Evolutionary conservation across 2,888 invertebrate genomes (phyloP), one percentile per base, ranked within the genome.

Genomic region (Himalopsyche kuldschensis): DNA sequence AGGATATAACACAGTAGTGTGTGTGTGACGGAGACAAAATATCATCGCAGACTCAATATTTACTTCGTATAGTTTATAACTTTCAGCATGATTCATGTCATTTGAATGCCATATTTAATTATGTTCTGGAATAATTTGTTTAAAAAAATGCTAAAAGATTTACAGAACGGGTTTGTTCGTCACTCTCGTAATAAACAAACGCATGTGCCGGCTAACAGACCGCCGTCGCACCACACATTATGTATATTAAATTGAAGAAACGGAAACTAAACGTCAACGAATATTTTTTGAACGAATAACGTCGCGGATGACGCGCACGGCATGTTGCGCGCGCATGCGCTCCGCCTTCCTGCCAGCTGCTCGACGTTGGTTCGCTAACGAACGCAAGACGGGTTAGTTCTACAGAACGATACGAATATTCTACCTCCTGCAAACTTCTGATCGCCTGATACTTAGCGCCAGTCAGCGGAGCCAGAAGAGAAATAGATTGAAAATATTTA

Each of bases 331-430:
- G 47, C 69, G 78, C 78, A 78, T 24, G 78, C 46, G 63, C 5
- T 20, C 46, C 20, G 35, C 69, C 82, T 78, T 82, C 82, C 82
- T 82, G 82, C 82, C 69, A 82, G 82, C 82, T 82, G 82, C 78
- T 77, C 17, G 48, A 27, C 48, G 75, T 80, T 69, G 30, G 76
- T 69, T 77, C 81, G 55, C 81, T 76, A 77, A 81, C 81, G 77
- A 77, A 48, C 81, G 48, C 81, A 8, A 76, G 77, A 81, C 75
- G 80, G n/a, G 24, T 41, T 41, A 15, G 30, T 27, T 27, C 15
- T 10, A 55, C 55, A 55, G n/a, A 41, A 20, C 55, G 69, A 69
- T 69, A 69, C 30, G 30, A 69, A 69, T 69, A 69, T 75, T 48
- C 46, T 55, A 81, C 81, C 75, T 77, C 81, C 55, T 48, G 77